Evolutionary conservation across 2,888 invertebrate species (phyloP).

Genomic region (Linyphia triangularis): DNA sequence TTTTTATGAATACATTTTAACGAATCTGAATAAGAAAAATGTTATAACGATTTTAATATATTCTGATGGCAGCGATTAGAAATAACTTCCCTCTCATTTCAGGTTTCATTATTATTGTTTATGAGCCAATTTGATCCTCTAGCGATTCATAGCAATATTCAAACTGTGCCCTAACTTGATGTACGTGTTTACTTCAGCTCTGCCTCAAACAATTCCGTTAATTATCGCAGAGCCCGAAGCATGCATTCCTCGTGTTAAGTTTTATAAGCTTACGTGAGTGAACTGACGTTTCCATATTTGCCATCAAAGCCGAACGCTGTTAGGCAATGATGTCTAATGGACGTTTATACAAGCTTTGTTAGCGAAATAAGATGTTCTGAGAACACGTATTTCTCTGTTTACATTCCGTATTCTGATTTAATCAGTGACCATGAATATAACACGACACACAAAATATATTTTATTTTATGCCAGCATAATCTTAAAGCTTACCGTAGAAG

Average conservation of each 20-base stretch:
- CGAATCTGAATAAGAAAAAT: no score
- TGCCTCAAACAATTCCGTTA: constrained; percentile 39
- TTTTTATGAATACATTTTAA: no score
- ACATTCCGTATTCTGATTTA: not conserved
- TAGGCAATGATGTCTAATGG: constrained; percentile 23
- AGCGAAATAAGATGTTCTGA: not conserved
- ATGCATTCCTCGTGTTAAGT: not conserved
- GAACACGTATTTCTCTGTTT: constrained; percentile 14
- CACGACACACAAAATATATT: no score
- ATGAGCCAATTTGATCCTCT: not conserved
- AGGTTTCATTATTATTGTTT: not conserved
- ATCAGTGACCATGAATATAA: not conserved
- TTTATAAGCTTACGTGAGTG: constrained; percentile 31
- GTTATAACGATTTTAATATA: no score
- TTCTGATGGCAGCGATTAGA: no score
- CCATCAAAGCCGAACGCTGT: constrained; percentile 30
- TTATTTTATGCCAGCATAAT: no score
- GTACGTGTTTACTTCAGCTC: not conserved
- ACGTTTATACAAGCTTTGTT: constrained; percentile 15
- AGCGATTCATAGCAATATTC: not conserved
- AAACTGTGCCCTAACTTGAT: not conserved
- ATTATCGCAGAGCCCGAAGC: constrained; percentile 27
- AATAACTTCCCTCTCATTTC: not conserved
- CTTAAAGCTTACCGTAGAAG: no score
- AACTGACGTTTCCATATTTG: constrained; percentile 24